These are phyloP conservation scores for Hypotaenidia philippensis DNA, from an alignment of 2,797 vertebrate species.

Conservation along the genomic window DNA sequence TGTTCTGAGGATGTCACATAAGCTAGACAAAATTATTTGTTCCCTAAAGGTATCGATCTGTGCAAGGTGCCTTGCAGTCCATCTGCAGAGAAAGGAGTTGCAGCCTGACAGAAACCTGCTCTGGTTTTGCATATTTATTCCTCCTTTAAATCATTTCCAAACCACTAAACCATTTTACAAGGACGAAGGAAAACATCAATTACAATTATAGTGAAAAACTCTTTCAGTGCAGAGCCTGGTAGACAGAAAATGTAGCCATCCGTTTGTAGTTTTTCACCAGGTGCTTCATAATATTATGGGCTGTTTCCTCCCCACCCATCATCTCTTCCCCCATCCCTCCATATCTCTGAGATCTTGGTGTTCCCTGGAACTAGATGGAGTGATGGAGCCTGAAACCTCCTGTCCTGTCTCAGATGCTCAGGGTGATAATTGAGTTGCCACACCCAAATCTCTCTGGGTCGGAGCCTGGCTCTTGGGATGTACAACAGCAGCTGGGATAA, in stretches of 20 bases:
- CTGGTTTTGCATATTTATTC: conserved; percentile 58
- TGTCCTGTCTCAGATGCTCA: fast-evolving
- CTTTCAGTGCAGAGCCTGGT: conserved; percentile 35
- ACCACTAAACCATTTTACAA: conserved; percentile 71
- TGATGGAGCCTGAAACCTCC: background rate
- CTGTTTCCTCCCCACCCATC: background rate
- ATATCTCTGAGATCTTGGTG: background rate
- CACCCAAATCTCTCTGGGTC: fast-evolving
- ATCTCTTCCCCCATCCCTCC: background rate
- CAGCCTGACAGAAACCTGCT: conserved; percentile 33
- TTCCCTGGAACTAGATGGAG: background rate
- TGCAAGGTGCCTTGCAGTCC: background rate
- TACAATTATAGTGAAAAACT: conserved; percentile 52
- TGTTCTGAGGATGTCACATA: background rate
- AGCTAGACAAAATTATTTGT: background rate
- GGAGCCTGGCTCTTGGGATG: background rate
- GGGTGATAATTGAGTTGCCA: fast-evolving
- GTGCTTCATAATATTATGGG: background rate
- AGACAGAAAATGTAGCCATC: conserved; percentile 2
- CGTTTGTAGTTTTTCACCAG: conserved; percentile 4
- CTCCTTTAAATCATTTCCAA: conserved; percentile 68
- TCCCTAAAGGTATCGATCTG: background rate
- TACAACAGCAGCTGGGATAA: no score
- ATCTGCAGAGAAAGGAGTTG: background rate
- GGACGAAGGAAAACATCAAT: conserved; percentile 67